A percentile compares a stretch with the other conserved stretches of the same genome.
These are phyloP conservation scores for Meandrusa payeni DNA, from an alignment of 2,888 invertebrate genomes.

Conservation along the genomic window DNA sequence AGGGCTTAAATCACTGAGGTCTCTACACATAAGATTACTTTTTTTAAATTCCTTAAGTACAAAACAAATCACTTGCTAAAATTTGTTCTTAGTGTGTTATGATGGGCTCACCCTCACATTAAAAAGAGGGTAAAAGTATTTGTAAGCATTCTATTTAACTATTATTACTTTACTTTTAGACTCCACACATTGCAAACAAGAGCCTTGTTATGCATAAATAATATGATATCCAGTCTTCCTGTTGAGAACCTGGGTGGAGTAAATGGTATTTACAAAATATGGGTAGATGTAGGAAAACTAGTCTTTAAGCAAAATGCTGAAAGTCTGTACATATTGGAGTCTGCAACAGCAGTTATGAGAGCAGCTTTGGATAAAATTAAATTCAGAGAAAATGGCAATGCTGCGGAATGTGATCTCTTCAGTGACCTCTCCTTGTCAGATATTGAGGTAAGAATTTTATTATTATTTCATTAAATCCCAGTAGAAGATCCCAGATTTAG, in stretches of 20 bases:
- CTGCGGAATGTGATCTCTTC: conserved; percentile 63
- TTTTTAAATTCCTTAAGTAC: too few relatives aligned
- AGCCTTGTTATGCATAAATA: conserved; percentile 85
- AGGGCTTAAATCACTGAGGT: too few relatives aligned
- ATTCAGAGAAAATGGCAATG: conserved; percentile 51
- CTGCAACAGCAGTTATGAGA: conserved; percentile 87
- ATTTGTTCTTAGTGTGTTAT: too few relatives aligned
- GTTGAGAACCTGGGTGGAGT: conserved; percentile 84
- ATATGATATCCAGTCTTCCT: conserved; percentile 83
- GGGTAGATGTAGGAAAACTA: conserved; percentile 84
- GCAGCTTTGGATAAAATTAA: conserved; percentile 86
- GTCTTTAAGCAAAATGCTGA: conserved; percentile 79
- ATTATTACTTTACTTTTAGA: conserved; percentile 50
- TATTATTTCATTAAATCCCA: too few relatives aligned
- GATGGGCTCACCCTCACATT: too few relatives aligned
- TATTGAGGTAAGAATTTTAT: conserved; percentile 64
- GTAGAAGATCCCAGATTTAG: too few relatives aligned
- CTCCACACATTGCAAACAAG: conserved; percentile 81
- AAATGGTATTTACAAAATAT: conserved; percentile 82
- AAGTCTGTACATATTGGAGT: conserved; percentile 81
- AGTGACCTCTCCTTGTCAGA: conserved; percentile 78
- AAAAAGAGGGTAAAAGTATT: too few relatives aligned
- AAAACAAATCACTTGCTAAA: too few relatives aligned
- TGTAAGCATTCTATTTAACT: too few relatives aligned
- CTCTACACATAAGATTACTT: too few relatives aligned